Base-by-base conservation (phyloP, 2,888 invertebrate genomes). In the Coenonympha glycerion region DNA sequence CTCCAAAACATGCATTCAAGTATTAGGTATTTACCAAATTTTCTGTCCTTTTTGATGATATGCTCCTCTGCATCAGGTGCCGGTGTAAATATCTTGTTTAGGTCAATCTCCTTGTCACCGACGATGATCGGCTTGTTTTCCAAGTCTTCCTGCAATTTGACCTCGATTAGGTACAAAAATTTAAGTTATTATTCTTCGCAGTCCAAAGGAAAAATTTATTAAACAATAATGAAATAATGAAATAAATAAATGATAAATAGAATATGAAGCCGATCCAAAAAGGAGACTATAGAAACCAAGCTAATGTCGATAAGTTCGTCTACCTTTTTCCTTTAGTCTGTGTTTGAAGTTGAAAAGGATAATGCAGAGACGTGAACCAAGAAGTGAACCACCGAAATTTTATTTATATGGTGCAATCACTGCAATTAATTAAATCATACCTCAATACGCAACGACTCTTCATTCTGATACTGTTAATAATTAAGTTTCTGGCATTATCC, bases 41-140 rank as follows among this genome's bases (percentile, higher is more conserved):
- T 89, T 87, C 90, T 90, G 73, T 91, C 90, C 73, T 90, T 92
- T 71, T 91, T 91, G 46, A 95, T 95, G 63, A 92, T 82, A 69
- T 93, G 90, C 77, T 94, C 93, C 56, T 91, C 91, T 61, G 91
- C 90, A 82, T 95, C 95, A 58, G 92, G 89, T n/a, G 95, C 95
- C 47, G 95, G 95, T 2, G 95, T 95, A 79, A 96, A 94, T 68
- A 95, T 91, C 81, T 95, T 95, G 81, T 95, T 93, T 72, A 96
- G 88, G 79, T 95, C 93, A 68, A 95, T 90, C 61, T 92, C 90
- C 70, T 90, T 91, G 57, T 89, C 85, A 22, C 89, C 89, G 33
- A 88, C 81, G 55, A 88, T 73, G 57, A 90, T 74, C 13, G 90
- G 89, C 63, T 90, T 89, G 65, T 89, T 86, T 66, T 89, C 85